phyloP scores from a whole-genome alignment of 2,888 invertebrate species.

The Alviniconcha strummeri region DNA sequence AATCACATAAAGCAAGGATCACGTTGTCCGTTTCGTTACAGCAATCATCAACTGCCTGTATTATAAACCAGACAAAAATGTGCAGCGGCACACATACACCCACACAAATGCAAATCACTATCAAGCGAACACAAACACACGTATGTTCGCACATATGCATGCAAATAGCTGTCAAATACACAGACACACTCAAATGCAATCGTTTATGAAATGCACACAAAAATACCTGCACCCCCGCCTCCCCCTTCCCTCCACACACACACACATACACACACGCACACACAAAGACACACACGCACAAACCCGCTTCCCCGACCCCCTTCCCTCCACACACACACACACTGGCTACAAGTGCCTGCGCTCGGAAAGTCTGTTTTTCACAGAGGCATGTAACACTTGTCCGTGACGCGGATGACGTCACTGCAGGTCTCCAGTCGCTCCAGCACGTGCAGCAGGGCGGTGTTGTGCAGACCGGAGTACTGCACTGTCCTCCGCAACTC shows the following conservation, averaged over 20 bases:
- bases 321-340: neutral
- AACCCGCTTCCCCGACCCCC: neutral
- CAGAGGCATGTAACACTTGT: conserved; percentile 34
- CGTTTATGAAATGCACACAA: no score
- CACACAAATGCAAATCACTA: conserved; percentile 15
- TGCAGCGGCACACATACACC: neutral
- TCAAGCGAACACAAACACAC: neutral
- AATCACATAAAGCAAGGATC: no score
- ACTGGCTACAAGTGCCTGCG: no score
- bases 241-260: no score
- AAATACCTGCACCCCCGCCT: no score
- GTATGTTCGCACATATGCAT: neutral
- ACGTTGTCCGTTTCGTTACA: no score
- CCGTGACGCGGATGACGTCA: conserved; percentile 52
- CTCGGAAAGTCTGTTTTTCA: neutral
- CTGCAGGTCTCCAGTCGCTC: conserved; percentile 56
- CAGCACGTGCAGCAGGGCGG: conserved; percentile 50
- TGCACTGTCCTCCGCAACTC: conserved; percentile 48
- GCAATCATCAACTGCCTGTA: no score
- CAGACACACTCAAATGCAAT: neutral
- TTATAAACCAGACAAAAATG: no score
- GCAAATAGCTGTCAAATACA: neutral
- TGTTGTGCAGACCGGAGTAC: conserved; percentile 50
- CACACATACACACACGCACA: neutral
- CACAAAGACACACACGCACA: neutral